phyloP scores from a whole-genome alignment of 2,888 invertebrate genomes.

The Abrostola triplasia region DNA sequence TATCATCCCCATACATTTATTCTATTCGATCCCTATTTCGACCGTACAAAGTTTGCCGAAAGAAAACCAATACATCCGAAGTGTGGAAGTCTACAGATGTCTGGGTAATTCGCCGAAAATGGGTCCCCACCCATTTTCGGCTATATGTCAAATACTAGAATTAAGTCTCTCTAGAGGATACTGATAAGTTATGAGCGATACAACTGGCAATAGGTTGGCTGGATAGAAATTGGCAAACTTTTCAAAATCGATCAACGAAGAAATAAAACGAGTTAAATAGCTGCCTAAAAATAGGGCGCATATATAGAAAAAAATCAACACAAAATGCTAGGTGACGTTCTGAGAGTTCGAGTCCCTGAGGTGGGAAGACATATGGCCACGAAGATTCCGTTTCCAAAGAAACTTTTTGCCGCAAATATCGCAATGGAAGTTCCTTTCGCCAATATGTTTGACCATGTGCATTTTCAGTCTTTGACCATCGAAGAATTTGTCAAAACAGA shows the following conservation, averaged over 20 bases:
- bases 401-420: slow-evolving; percentile 88
- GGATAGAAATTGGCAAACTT: neutral
- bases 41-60: too few species aligned
- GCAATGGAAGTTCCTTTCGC: slow-evolving; percentile 86
- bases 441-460: slow-evolving; percentile 85
- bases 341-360: slow-evolving; percentile 51
- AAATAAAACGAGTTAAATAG: neutral
- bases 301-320: slow-evolving; percentile 19
- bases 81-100: too few species aligned
- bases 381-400: slow-evolving; percentile 88
- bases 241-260: neutral
- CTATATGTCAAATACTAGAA: neutral
- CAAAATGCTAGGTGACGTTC: slow-evolving; percentile 37
- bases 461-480: slow-evolving; percentile 70
- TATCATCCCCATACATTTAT: too few species aligned
- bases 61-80: too few species aligned
- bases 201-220: slow-evolving; percentile 12
- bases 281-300: slow-evolving; percentile 1
- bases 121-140: too few species aligned
- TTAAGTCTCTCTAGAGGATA: slow-evolving; percentile 6
- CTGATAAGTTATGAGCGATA: slow-evolving; percentile 3
- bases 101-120: too few species aligned
- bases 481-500: slow-evolving; percentile 75
- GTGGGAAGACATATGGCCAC: slow-evolving; percentile 83
- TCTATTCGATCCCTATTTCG: too few species aligned